phyloP scores from a whole-genome alignment of 2,888 invertebrate species.

The Diabrotica balteata region DNA sequence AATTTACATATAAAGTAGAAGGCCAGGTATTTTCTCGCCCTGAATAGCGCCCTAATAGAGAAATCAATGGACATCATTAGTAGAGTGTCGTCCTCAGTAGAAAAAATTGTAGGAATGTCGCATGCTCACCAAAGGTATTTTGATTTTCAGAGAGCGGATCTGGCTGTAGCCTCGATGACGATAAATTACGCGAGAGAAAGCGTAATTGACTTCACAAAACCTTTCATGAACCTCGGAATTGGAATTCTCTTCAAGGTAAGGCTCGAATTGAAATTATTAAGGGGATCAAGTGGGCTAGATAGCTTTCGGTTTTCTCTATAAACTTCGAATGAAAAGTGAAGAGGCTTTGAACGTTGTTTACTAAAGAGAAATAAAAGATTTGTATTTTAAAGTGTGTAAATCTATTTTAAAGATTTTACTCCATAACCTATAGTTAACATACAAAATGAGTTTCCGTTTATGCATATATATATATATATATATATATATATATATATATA shows the following conservation, averaged over 20 bases:
- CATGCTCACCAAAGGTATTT: constrained; percentile 16
- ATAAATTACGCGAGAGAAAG: constrained; percentile 96
- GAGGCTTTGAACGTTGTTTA: too few relatives aligned
- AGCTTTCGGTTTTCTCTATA: too few relatives aligned
- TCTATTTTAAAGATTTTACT: too few relatives aligned
- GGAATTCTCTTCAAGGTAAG: constrained; percentile 92
- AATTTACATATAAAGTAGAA: background rate
- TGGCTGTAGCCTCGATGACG: constrained; percentile 97
- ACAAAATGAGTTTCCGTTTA: too few relatives aligned
- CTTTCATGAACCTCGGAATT: constrained; percentile 97
- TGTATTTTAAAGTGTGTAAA: too few relatives aligned
- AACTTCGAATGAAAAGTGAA: too few relatives aligned
- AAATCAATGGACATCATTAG: constrained; percentile 18
- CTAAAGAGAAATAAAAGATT: too few relatives aligned
- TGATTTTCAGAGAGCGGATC: constrained; percentile 81
- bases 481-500: too few relatives aligned
- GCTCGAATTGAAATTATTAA: constrained; percentile 9
- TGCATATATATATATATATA: too few relatives aligned
- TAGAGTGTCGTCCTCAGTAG: background rate
- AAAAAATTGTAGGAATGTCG: constrained; percentile 13
- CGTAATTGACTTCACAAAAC: constrained; percentile 96
- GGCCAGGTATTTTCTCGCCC: background rate
- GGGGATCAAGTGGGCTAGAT: too few relatives aligned
- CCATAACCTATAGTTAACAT: too few relatives aligned
- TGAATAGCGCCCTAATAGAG: constrained; percentile 6